A percentile compares a stretch with the other conserved stretches of the same genome.
Conservation (phyloP, 2,888 invertebrate species). For the Xanthia icteritia region DNA sequence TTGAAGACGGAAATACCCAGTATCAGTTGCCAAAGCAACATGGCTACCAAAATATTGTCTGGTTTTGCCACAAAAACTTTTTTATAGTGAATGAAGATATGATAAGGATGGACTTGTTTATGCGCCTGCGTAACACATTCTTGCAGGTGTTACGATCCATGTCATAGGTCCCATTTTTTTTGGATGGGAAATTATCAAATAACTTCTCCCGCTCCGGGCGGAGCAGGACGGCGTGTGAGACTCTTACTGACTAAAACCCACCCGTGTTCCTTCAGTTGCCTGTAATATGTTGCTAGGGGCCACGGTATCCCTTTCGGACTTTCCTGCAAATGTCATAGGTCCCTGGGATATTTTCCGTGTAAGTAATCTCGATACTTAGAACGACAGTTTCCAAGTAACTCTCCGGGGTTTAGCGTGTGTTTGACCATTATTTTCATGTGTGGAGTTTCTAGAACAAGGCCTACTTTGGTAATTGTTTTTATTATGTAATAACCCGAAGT, state of each 20-base stretch:
- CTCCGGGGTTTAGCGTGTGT: conserved; percentile 32
- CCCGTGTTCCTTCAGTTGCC: too few relatives aligned
- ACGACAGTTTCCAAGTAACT: conserved; percentile 11
- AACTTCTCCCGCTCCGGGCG: too few relatives aligned
- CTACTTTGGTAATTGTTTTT: neutral
- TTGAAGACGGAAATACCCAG: conserved; percentile 5
- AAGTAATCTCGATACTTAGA: conserved; percentile 15
- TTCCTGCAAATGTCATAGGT: conserved; percentile 38
- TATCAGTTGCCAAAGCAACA: conserved; percentile 15
- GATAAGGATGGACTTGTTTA: conserved; percentile 32
- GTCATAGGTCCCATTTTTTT: conserved; percentile 33
- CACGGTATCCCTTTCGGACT: too few relatives aligned
- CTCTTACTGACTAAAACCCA: too few relatives aligned
- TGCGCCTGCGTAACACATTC: neutral
- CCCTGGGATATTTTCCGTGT: conserved; percentile 19
- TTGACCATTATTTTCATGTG: neutral
- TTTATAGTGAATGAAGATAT: conserved; percentile 29
- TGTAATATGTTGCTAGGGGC: too few relatives aligned
- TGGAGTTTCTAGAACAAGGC: neutral
- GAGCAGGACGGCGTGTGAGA: too few relatives aligned
- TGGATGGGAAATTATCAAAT: too few relatives aligned
- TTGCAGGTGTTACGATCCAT: conserved; percentile 1
- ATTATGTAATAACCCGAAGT: neutral
- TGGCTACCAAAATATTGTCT: conserved; percentile 18
- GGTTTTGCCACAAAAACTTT: neutral